Evolutionary conservation across 2,113 vertebrate species (phyloP), one percentile per base, ranked within the genome.

Genomic region (Pao palembangensis): DNA sequence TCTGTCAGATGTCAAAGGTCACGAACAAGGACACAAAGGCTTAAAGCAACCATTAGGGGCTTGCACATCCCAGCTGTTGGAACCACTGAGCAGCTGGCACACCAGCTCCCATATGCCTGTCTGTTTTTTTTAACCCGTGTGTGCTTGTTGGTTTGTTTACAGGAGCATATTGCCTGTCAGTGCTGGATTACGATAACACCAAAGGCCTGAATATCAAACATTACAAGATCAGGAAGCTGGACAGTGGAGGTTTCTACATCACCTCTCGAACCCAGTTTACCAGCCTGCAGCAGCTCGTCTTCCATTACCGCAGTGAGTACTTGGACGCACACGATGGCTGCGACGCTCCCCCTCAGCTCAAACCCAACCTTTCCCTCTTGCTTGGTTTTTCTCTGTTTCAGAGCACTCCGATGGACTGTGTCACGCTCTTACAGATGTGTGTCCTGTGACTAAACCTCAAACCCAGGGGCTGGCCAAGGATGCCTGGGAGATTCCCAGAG

Each of bases 201-300:
- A 98, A 96, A 86, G 96, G 96, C 61, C 90, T 96, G 73, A 98
- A 96, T 0, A 94, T 98, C 67, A 98, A 98, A 81, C 96, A 98
- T 86, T 98, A 98, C 89, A 98, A 98, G 87, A 98, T 96, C 90
- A 93, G 95, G 69, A 98, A 97, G 84, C 86, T 98, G 90, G 96
- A 98, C 86, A 96, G 92, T 0, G 96, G 96, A 0, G 96, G 96
- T 38, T 98, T 98, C 88, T 98, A 98, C 87, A 98, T 98, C 86
- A 96, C 96, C 16, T 96, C 95, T 4, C 94, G 96, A 69, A 96
- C 95, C 3, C 96, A 97, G 87, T 98, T 98, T 90, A 92, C 80
- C 89, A 96, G 93, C 64, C 91, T 98, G 57, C 95, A 96, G 89
- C 95, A 98, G 87, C 91, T 98, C 19, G 95, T 98, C 80, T 92